Conservation (phyloP, 1,140 invertebrate genomes). For the Drosophila punjabiensis region DNA sequence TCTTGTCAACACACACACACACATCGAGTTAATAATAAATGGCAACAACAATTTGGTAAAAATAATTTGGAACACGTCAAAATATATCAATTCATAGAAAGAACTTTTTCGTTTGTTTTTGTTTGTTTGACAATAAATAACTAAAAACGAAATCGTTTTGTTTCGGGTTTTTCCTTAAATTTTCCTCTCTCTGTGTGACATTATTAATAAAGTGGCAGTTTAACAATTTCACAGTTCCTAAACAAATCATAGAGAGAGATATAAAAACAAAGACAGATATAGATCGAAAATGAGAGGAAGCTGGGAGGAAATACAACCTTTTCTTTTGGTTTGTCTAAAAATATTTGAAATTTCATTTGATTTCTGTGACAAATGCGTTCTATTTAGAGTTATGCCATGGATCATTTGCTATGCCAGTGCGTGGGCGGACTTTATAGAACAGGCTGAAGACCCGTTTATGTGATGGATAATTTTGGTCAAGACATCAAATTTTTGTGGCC, state of each 20-base stretch:
- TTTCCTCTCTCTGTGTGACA: slow-evolving; percentile 26
- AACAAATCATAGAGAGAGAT: slow-evolving; percentile 60
- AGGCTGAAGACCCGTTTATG: slow-evolving; percentile 28
- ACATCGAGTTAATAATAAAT: slow-evolving; percentile 76
- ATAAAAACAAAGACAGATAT: slow-evolving; percentile 16
- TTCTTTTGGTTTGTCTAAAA: slow-evolving; percentile 38
- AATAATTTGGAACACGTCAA: slow-evolving; percentile 79
- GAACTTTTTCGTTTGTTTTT: slow-evolving; percentile 26
- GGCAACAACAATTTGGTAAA: slow-evolving; percentile 39
- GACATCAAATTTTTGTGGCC: slow-evolving; percentile 8
- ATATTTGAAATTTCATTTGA: slow-evolving; percentile 70
- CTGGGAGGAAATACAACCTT: slow-evolving; percentile 22
- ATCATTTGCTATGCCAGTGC: slow-evolving; percentile 55
- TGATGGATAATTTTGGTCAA: slow-evolving; percentile 48
- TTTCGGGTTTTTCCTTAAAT: slow-evolving; percentile 16
- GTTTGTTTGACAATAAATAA: slow-evolving; percentile 75
- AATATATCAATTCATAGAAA: slow-evolving; percentile 77
- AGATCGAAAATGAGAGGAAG: not conserved
- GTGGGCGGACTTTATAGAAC: slow-evolving; percentile 40
- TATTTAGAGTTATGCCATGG: slow-evolving; percentile 77
- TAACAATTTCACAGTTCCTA: slow-evolving; percentile 80
- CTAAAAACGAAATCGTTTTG: slow-evolving; percentile 71
- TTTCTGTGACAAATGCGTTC: slow-evolving; percentile 76
- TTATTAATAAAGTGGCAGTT: slow-evolving; percentile 83
- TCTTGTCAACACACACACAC: slow-evolving; percentile 54